Percentiles rank a stretch among this genome's conserved stretches.
These are phyloP conservation scores for Dreissena polymorpha DNA, from an alignment of 1,140 invertebrate species.

Conservation along the genomic window DNA sequence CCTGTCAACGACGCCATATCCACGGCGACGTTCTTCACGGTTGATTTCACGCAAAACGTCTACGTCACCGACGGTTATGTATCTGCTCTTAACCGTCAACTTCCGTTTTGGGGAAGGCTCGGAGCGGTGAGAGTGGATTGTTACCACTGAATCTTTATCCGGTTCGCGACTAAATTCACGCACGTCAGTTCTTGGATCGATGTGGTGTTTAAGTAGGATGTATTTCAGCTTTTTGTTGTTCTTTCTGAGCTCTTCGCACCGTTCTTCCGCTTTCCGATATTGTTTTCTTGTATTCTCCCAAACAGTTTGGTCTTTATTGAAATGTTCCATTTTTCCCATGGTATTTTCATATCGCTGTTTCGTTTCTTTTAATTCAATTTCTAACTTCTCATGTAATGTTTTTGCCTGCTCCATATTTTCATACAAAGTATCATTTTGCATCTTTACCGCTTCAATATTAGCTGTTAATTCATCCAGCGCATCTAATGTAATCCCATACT, in stretches of 20 bases:
- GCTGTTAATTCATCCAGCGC: conserved; percentile 23
- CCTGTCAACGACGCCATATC: conserved; percentile 1
- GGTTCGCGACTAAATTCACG: conserved; percentile 28
- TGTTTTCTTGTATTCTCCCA: conserved; percentile 18
- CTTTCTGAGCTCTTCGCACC: conserved; percentile 1
- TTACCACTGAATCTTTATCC: conserved; percentile 11
- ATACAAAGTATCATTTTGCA: conserved; percentile 38
- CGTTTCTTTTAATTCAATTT: conserved; percentile 30
- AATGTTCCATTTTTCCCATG: conserved; percentile 10
- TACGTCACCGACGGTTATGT: neutral
- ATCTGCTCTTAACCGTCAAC: conserved; percentile 24
- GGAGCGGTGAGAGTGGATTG: neutral
- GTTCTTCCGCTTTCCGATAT: conserved; percentile 14
- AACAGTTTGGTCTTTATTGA: conserved; percentile 27
- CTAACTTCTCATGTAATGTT: conserved; percentile 41
- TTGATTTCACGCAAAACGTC: conserved; percentile 13
- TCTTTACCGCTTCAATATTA: conserved; percentile 11
- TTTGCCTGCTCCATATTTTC: conserved; percentile 38
- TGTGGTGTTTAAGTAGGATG: conserved; percentile 37
- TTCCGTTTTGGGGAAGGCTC: conserved; percentile 16
- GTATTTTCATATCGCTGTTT: conserved; percentile 23
- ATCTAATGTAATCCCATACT: conserved; percentile 44
- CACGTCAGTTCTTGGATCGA: conserved; percentile 30
- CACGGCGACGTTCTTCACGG: conserved; percentile 14
- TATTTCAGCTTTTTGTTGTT: conserved; percentile 39